Base-by-base conservation (phyloP, 2,888 invertebrate genomes). In the Matsumyia berberina region DNA sequence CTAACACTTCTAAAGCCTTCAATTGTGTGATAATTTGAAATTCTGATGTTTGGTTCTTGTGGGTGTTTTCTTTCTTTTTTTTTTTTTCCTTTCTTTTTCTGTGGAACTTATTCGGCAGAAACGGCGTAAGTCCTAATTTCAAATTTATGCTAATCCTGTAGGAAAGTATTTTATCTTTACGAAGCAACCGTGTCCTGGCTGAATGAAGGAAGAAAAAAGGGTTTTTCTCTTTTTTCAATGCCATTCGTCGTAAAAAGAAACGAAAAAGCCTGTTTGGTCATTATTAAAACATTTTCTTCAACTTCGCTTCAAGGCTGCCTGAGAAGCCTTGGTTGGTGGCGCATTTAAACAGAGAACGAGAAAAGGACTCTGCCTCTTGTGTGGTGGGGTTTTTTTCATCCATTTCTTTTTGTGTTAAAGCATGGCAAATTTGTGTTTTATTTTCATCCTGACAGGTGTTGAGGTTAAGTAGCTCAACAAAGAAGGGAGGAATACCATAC, bases 11-110 rank as follows among this genome's bases (percentile, higher is more conserved):
- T 58, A 44, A 60, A 72, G 44, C 70, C 70, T 81, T 60, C 70
- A 72, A 82, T 82, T 72, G 78, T 77, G 77, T 77, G 77, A 66
- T 82, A 77, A 82, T 82, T 82, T 82, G 44, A 58, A 72, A 82
- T 77, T 82, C 78, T 77, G 77, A 67, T 77, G 51, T 82, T 82
- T 77, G 60, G 53, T 53, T 58, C 12, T 51, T 55, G 4, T 24
- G 24, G 24, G 12, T 15, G 17, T 67, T 44, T 44, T 51, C 9
- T 9, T 70, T 39, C 29, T 33, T 53, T 39, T 42, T 31, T 17
- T n/a, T 70, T 31, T 49, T n/a, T 58, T 31, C n/a, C n/a, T n/a
- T 57, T 53, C 24, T 15, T 44, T 49, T 9, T 29, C 9, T 42
- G 42, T 58, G 58, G 42, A 57, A 46, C 74, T 78, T 69, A 19